Base-by-base conservation (phyloP, 2,113 vertebrate genomes). In the Madoqua kirkii region DNA sequence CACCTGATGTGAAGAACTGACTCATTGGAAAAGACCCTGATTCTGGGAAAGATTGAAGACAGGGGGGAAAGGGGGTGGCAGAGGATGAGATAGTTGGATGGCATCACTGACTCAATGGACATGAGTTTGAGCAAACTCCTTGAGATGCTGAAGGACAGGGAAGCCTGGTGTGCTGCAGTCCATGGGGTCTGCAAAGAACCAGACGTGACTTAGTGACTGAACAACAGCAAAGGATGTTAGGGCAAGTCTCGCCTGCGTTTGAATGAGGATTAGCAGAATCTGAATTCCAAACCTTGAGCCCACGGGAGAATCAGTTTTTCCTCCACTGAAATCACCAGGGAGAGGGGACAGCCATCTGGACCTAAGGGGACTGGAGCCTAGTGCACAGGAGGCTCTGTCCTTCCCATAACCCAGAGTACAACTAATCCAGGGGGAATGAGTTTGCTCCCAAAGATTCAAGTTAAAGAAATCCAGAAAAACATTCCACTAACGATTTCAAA, bases 341-440 rank as follows among this genome's bases (percentile, higher is more conserved):
- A 79, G 13, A 36, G 23, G 6, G 57, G 14, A 52, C 13, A 27
- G 14, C 27, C 6, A 0, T 43, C 19, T 52, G 33, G 4, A 19
- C 36, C 27, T 50, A 4, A 43, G 50, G n/a, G 95, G 23, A 3
- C 23, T n/a, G 43, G 21, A 25, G 40, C 2, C 71, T 45, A 2
- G 6, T 3, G 16, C 1, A 1, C 7, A 4, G 27, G 21, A 48
- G 19, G 4, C 33, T 52, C 33, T 40, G 40, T 33, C 43, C n/a
- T 76, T 36, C 48, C 88, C 7, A 9, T 64, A 50, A 33, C 8
- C 13, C 55, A 64, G 5, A 59, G 23, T 3, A 10, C 27, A 23
- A 12, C 29, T 31, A 27, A 36, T 48, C 93, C 27, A 3, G 14
- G 3, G 48, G 3, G n/a, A 21, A 62, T 0, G 16, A 60, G 3